Evolutionary conservation across 2,113 vertebrate species (phyloP).

Genomic region (Platysteira castanea): DNA sequence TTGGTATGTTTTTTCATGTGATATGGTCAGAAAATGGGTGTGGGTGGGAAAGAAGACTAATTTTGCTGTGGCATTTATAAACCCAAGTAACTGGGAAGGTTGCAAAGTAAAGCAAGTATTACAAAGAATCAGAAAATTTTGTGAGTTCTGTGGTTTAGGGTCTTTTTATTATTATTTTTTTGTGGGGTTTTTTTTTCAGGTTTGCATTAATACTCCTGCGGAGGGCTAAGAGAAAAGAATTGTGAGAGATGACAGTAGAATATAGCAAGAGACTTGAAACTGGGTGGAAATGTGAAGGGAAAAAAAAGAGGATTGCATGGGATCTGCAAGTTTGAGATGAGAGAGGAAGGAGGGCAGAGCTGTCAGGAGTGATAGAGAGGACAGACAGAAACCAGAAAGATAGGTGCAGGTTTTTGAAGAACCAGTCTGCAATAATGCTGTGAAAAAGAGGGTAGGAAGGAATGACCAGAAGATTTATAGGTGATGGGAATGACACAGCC

Average conservation of each 20-base stretch:
- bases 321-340: background rate
- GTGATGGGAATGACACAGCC: background rate
- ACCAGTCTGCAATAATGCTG: background rate
- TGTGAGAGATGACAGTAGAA: background rate
- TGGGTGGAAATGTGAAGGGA: background rate
- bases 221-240: background rate
- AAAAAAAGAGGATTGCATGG: background rate
- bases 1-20: background rate
- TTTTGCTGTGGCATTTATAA: background rate
- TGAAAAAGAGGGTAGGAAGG: background rate
- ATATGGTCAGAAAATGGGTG: background rate
- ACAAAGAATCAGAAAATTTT: background rate
- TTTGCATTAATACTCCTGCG: background rate
- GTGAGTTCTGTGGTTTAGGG: background rate
- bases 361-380: background rate
- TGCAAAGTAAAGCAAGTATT: background rate
- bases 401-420: background rate
- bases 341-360: background rate
- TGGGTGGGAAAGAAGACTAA: background rate
- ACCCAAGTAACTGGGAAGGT: background rate
- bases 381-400: background rate
- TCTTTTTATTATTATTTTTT: background rate
- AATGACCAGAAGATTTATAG: background rate
- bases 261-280: background rate
- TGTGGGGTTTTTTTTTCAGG: accelerated